These are phyloP conservation scores for Sisyra nigra DNA, from an alignment of 2,888 invertebrate species.

Conservation along the genomic window DNA sequence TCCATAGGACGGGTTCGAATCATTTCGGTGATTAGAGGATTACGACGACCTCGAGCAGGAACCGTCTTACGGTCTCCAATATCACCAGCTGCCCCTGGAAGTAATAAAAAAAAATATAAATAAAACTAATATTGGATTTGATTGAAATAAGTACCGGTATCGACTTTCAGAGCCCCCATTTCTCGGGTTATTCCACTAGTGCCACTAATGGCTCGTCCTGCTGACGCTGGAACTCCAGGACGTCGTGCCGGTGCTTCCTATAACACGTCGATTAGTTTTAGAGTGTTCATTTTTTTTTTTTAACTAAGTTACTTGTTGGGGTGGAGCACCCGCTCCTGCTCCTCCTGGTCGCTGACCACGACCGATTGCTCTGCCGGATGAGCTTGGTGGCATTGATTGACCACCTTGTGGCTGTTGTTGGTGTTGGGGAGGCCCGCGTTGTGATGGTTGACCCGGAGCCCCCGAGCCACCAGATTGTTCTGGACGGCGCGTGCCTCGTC, in stretches of 20 bases:
- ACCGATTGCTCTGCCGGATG: conserved; percentile 7
- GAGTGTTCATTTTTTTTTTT: too few relatives aligned
- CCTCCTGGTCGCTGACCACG: neutral
- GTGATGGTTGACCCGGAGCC: conserved; percentile 10
- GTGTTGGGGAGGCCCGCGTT: conserved; percentile 15
- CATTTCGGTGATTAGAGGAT: conserved; percentile 26
- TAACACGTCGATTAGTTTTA: too few relatives aligned
- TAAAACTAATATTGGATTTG: neutral
- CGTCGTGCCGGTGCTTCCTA: neutral
- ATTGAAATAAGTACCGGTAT: too few relatives aligned
- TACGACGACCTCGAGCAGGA: conserved; percentile 34
- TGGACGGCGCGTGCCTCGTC: conserved; percentile 15
- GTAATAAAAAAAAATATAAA: neutral
- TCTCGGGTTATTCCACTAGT: conserved; percentile 14
- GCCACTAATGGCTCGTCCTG: neutral
- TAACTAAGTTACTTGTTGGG: neutral
- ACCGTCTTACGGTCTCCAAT: neutral
- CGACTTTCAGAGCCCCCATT: conserved; percentile 17
- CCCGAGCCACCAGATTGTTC: conserved; percentile 16
- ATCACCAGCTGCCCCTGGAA: conserved; percentile 18
- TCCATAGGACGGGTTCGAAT: conserved; percentile 25
- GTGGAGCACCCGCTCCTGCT: neutral
- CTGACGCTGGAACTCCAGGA: neutral
- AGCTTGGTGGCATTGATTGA: conserved; percentile 1
- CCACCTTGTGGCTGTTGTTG: conserved; percentile 11